Conservation (phyloP, 1,140 invertebrate species). For the Neodiprion fabricii region DNA sequence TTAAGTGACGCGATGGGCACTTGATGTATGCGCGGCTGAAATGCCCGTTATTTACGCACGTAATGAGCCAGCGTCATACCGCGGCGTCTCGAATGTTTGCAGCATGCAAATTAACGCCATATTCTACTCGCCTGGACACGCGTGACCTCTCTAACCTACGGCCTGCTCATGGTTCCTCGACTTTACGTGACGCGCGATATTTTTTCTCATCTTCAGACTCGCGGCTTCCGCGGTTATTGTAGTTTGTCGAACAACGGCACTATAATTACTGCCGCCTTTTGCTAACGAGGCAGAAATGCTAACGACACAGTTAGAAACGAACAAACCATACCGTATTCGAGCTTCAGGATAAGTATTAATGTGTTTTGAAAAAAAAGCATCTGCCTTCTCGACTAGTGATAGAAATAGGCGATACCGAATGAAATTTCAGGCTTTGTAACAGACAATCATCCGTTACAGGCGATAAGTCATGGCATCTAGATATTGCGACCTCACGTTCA, state of each 20-base stretch:
- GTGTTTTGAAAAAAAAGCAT: no score
- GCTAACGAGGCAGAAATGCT: neutral
- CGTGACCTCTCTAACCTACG: neutral
- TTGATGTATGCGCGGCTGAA: no score
- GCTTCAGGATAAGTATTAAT: no score
- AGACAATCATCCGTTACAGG: no score
- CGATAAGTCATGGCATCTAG: no score
- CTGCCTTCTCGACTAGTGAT: no score
- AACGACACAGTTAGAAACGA: neutral
- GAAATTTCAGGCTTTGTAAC: no score
- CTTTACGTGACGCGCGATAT: constrained; percentile 2
- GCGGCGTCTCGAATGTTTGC: neutral
- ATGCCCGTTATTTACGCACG: constrained; percentile 4
- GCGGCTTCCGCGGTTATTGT: neutral
- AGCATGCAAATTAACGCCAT: neutral
- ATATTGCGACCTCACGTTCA: neutral
- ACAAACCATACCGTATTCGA: neutral
- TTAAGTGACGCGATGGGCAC: no score
- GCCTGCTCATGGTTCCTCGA: neutral
- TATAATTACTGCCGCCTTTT: neutral
- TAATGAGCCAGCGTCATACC: neutral
- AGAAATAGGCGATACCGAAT: no score
- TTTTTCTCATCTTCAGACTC: neutral
- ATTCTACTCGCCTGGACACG: neutral
- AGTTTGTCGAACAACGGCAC: neutral